A percentile compares a stretch with the other conserved stretches of the same genome.
phyloP scores from a whole-genome alignment of 2,797 vertebrate species.

The Botia kubotai region DNA sequence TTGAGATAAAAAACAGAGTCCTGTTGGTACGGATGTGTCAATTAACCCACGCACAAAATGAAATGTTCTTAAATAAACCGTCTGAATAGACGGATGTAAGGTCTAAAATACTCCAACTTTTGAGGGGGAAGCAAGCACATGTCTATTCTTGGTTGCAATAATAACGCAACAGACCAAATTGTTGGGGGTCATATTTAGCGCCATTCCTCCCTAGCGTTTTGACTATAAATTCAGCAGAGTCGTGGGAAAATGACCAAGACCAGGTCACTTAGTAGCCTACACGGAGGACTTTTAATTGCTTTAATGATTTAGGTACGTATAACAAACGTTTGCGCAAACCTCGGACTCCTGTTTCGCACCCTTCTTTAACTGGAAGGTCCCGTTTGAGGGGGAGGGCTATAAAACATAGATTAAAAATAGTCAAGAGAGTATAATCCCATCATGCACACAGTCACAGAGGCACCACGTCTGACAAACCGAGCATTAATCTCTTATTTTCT shows the following conservation, averaged over 20 bases:
- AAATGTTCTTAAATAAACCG: slow-evolving; percentile 48
- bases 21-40: slow-evolving; percentile 41
- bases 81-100: slow-evolving; percentile 42
- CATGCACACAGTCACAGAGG: slow-evolving; percentile 80
- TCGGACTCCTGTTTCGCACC: slow-evolving; percentile 24
- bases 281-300: slow-evolving; percentile 39
- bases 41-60: slow-evolving; percentile 40
- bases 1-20: neutral
- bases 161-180: slow-evolving; percentile 39
- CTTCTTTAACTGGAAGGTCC: slow-evolving; percentile 51
- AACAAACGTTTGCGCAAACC: slow-evolving; percentile 1
- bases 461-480: slow-evolving; percentile 77
- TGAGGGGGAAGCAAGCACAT: slow-evolving; percentile 30
- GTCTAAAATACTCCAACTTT: slow-evolving; percentile 34
- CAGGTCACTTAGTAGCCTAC: neutral
- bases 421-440: slow-evolving; percentile 73
- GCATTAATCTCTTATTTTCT: slow-evolving; percentile 77
- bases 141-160: slow-evolving; percentile 41
- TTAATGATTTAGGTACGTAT: slow-evolving; percentile 9
- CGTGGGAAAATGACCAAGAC: slow-evolving; percentile 37
- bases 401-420: slow-evolving; percentile 81
- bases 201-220: slow-evolving; percentile 23
- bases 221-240: slow-evolving; percentile 44
- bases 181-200: slow-evolving; percentile 30
- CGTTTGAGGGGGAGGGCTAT: slow-evolving; percentile 68